Percentiles rank a stretch among this genome's conserved stretches.
These are phyloP conservation scores for Manis crassicaudata DNA, from an alignment of 2,797 vertebrate genomes.

Conservation along the genomic window DNA sequence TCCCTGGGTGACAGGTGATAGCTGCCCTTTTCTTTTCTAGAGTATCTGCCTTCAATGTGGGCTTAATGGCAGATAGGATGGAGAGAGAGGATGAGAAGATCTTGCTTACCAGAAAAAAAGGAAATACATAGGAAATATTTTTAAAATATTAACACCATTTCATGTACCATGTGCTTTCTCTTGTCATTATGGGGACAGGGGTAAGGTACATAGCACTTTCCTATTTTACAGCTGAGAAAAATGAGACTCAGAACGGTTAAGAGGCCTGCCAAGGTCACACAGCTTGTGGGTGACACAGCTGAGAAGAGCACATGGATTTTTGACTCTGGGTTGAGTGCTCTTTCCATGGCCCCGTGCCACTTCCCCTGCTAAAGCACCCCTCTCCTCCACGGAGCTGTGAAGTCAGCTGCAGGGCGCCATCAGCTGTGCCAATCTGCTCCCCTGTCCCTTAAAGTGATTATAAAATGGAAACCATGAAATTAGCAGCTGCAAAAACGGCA, in stretches of 20 bases:
- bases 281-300: not conserved
- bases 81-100: too few relatives aligned
- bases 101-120: not conserved
- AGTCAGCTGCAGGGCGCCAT: conserved; percentile 56
- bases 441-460: conserved; percentile 69
- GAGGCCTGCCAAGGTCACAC: conserved; percentile 2
- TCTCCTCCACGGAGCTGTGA: conserved; percentile 4
- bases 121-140: not conserved
- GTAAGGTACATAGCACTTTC: not conserved
- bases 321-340: not conserved
- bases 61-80: not conserved
- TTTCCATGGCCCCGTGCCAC: not conserved
- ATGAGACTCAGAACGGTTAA: not conserved
- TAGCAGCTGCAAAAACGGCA: conserved; percentile 64
- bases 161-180: not conserved
- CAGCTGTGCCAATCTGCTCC: conserved; percentile 48
- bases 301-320: not conserved
- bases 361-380: not conserved
- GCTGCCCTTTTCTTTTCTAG: not conserved
- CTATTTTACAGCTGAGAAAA: conserved; percentile 8
- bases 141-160: not conserved
- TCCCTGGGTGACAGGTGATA: not conserved
- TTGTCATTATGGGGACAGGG: not conserved
- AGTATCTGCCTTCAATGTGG: not conserved
- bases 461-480: conserved; percentile 68